Evolutionary conservation across 2,888 invertebrate species (phyloP), one percentile per base, ranked within the genome.

Genomic region (Polymixis lichenea): DNA sequence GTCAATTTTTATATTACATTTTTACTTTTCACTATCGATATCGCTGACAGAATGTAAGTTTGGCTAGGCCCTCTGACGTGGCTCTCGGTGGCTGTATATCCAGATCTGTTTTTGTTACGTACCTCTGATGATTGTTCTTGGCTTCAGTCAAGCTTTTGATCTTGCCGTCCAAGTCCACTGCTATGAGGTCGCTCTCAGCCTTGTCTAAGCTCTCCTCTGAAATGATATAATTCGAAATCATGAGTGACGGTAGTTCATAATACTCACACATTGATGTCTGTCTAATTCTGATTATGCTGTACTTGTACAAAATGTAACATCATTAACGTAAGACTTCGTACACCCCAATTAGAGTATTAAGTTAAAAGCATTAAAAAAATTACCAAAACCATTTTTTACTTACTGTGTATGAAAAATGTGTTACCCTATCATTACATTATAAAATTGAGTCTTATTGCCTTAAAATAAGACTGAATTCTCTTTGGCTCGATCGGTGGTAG

Each of bases 121-220:
- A 65, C 51, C 38, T 93, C 84, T 97, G 97, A 93, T 98, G 98
- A 55, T 97, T 95, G 79, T 97, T 97, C 87, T 97, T 97, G 32
- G 98, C 98, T 77, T 97, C 97, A 32, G 98, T 97, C 79, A 99
- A 95, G 19, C 97, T 97, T 78, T 98, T 97, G 81, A 99, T 97
- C 90, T 98, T 97, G 55, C 97, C 97, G 78, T 98, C 98, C 49
- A 99, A 94, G 91, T 98, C 98, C 0, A 98, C 98, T 7, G 97
- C 97, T 72, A 95, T 96, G 25, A 99, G 97, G 68, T 98, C 98
- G 25, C 95, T 95, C 92, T 99, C 98, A 0, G 98, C 98, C 49
- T 97, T 95, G 71, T 97, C 95, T 46, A 99, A 95, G 77, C 97
- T 97, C 87, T 97, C 96, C 91, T 98, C 98, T 96, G 96, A 87